Evolutionary conservation across 1,140 invertebrate species (phyloP), one percentile per base, ranked within the genome.

Genomic region (Cryptotermes secundus): DNA sequence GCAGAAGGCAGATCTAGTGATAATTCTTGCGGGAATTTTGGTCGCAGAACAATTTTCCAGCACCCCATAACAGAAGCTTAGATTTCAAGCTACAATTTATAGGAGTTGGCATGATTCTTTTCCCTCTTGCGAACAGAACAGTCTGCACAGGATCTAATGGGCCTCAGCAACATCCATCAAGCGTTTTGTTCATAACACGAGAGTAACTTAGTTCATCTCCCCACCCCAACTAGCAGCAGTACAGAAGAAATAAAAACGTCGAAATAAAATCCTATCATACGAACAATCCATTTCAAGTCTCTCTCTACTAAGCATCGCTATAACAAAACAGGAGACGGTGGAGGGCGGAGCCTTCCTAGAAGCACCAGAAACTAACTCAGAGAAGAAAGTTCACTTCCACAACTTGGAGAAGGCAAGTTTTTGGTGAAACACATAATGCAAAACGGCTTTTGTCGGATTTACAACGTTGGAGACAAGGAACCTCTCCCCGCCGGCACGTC

Each of bases 381-480:
- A 72, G 59, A n/a, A 72, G 59, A 72, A 72, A 72, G 59, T 72
- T 72, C 59, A 72, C n/a, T 72, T n/a, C 59, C 59, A 72, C 1
- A 72, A 72, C 26, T 72, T 72, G 26, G 59, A 72, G 59, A 72
- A 72, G 59, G 26, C 59, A 72, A 72, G 59, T 31, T 72, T 59
- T 72, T 72, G n/a, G 59, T 72, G 59, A n/a, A 72, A 72, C 59
- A 72, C n/a, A n/a, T 72, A 72, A 72, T 72, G 59, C 59, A 72
- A 72, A 72, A 72, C 59, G 26, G 59, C 59, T 72, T 72, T 72
- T 31, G 59, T 72, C 59, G 59, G 59, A 72, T 72, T 72, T 72
- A 31, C 59, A 72, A 72, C 31, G 59, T 72, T 72, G 4, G 4
- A 31, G n/a, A n/a, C 26, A 31, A 72, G 26, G 1, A 72, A 1